These are phyloP conservation scores for Bubalus kerabau DNA, from an alignment of 2,113 vertebrate genomes.

Conservation along the genomic window DNA sequence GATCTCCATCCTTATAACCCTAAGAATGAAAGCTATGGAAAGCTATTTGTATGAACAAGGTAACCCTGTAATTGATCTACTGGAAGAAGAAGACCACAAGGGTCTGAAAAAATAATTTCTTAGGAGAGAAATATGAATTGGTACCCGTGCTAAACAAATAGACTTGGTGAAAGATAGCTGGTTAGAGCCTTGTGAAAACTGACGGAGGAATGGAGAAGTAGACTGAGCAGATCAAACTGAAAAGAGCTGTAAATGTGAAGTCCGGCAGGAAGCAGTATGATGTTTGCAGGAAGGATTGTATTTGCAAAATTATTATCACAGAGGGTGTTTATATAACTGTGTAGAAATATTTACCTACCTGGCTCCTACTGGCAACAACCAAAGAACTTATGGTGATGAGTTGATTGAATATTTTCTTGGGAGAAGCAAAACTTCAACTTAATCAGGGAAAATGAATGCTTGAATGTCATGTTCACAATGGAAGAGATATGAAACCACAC, in stretches of 20 bases:
- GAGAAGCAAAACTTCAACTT: neutral
- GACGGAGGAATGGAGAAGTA: accelerated
- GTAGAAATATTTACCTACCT: neutral
- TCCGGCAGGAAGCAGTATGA: neutral
- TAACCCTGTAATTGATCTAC: neutral
- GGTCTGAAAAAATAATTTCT: neutral
- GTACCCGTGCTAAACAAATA: neutral
- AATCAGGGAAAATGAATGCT: neutral
- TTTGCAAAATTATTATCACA: neutral
- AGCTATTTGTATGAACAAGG: neutral
- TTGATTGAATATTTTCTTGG: neutral
- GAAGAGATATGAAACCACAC: accelerated
- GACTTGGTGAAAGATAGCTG: neutral
- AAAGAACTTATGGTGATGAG: neutral
- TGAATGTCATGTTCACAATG: neutral
- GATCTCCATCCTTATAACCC: neutral
- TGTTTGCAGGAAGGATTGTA: neutral
- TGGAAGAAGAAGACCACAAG: neutral
- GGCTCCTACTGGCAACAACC: neutral
- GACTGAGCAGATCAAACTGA: neutral
- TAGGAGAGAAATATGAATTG: neutral
- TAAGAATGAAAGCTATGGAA: neutral
- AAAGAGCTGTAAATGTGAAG: neutral
- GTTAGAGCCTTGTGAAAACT: neutral
- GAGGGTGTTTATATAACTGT: neutral